Evolutionary conservation across 1,140 invertebrate genomes (phyloP), one percentile per base, ranked within the genome.

Genomic region (Ridgeia piscesae): DNA sequence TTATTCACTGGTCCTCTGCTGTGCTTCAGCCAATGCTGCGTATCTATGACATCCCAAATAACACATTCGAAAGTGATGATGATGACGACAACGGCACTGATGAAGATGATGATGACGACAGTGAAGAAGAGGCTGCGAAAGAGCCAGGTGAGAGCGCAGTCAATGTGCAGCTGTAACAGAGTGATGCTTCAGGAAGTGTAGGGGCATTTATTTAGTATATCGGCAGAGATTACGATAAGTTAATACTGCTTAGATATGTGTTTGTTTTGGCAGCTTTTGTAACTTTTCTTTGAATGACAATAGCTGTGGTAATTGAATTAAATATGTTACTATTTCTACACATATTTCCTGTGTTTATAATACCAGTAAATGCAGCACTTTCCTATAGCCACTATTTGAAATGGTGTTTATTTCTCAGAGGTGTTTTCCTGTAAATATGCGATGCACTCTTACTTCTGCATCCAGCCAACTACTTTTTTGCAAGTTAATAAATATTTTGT

Each of bases 51-150:
- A 99, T 99, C 95, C 99, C 99, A 88, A 98, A 99, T 96, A 99
- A 99, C 95, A 99, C 99, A 4, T 99, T 99, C 96, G 99, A 99
- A 95, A 98, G 98, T n/a, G 99, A 99, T 95, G 98, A 98, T 89
- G 98, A 99, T 58, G 98, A 98, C 89, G 98, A 98, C 27, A 93
- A 94, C 50, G 93, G 94, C 93, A 92, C 35, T 92, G 94, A 95
- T 91, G 95, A 95, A 1, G 92, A 93, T 35, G 93, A 89, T 50
- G 89, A 92, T 8, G 34, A 34, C 9, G 92, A 92, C 35, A 92
- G 35, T 9, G 93, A 93, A 58, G 93, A 93, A 11, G 89, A 6
- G 4, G 93, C 88, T 89, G 58, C 50, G 21, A 50, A 92, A 88
- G 88, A 92, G 50, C 58, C 6, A 77, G 58, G 58, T 77, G 27